Evolutionary conservation across 2,888 invertebrate species (phyloP), one percentile per base, ranked within the genome.

Genomic region (Scaptodrosophila latifasciaeformis): DNA sequence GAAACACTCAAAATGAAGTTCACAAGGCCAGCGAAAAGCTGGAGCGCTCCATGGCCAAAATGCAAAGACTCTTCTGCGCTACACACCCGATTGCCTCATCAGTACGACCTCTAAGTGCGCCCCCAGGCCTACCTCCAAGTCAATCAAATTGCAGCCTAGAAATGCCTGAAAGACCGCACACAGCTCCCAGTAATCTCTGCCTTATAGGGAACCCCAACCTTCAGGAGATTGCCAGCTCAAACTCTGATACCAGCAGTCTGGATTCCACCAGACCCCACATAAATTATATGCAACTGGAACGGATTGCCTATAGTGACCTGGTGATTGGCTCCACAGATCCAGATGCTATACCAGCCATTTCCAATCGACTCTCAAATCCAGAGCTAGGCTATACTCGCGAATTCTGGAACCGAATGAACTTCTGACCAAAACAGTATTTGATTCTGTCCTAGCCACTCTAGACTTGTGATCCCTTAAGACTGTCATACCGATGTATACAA

Each of bases 11-110:
- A 24, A 24, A 1, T 9, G 13, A 27, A 34, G 5, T 34, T 43
- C 47, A 0, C n/a, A n/a, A n/a, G n/a, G 51, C 67, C 13, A 76
- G 55, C 12, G 31, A 30, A 1, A 79, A 76, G 15, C 49, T 82
- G 12, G 70, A 77, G 40, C 82, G 74, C 2, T 83, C 83, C 6
- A 76, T 84, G 74, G 78, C 71, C 34, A 80, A 72, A 63, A 83
- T 83, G 82, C 67, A 83, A 40, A 49, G 67, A 30, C 67, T 83
- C 0, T 83, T 83, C 19, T 67, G 44, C 3, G n/a, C 31, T 13
- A 13, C 13, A 15, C 13, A 18, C 2, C 1, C 17, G 10, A 35
- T 13, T 15, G 17, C 12, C 1, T 3, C 2, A 13, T n/a, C 4
- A 5, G 18, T 17, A n/a, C 44, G 49, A 9, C 57, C 43, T 0